Conservation (phyloP, 2,797 vertebrate species). For the Acipenser transmontanus region DNA sequence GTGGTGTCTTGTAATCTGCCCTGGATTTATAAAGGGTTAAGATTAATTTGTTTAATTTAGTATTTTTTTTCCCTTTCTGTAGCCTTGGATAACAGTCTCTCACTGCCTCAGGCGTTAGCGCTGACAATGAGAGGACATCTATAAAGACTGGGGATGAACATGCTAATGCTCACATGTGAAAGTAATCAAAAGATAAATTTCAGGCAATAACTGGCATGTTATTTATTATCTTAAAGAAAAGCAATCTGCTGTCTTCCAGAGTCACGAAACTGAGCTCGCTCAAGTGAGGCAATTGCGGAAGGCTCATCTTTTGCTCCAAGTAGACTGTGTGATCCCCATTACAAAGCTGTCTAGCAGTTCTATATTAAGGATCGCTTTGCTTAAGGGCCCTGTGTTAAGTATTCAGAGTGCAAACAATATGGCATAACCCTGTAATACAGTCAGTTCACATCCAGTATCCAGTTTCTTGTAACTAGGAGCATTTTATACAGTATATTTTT, state of each 20-base stretch:
- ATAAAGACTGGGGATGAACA: slow-evolving; percentile 15
- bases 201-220: slow-evolving; percentile 12
- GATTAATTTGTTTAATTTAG: slow-evolving; percentile 51
- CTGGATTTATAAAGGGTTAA: slow-evolving; percentile 42
- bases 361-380: neutral
- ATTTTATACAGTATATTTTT: too few relatives aligned
- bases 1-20: slow-evolving; percentile 39
- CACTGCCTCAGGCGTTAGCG: slow-evolving; percentile 18
- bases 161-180: slow-evolving; percentile 24
- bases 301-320: neutral
- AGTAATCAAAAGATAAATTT: slow-evolving; percentile 24
- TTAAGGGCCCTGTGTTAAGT: neutral
- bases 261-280: neutral
- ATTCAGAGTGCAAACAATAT: too few relatives aligned
- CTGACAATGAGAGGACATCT: slow-evolving; percentile 19
- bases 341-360: neutral
- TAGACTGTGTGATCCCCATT: neutral
- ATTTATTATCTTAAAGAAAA: slow-evolving; percentile 20
- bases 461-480: too few relatives aligned
- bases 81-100: slow-evolving; percentile 1
- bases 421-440: too few relatives aligned
- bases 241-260: slow-evolving; percentile 9
- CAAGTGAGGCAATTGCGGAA: neutral
- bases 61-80: neutral
- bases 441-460: too few relatives aligned